Evolutionary conservation across 2,113 vertebrate genomes (phyloP).

Genomic region (Meleagris gallopavo): DNA sequence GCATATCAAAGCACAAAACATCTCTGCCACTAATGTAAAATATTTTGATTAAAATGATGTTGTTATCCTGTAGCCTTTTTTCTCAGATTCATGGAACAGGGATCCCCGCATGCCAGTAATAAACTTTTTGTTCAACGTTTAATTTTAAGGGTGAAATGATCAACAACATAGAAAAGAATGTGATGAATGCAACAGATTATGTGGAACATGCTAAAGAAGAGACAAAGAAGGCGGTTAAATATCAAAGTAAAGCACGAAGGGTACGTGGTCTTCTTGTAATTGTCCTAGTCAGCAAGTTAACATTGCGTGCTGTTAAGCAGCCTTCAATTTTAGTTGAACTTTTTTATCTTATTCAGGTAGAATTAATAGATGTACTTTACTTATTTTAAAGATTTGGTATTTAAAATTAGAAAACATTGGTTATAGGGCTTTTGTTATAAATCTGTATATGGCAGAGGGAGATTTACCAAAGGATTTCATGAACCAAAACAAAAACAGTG

Average conservation of each 20-base stretch:
- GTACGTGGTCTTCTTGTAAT: slow-evolving; percentile 73
- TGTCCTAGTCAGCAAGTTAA: not conserved
- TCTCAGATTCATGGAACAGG: not conserved
- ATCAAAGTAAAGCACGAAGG: slow-evolving; percentile 91
- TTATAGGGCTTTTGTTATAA: not conserved
- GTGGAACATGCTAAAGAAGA: slow-evolving; percentile 91
- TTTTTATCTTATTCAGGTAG: not conserved
- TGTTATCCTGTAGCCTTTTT: not conserved
- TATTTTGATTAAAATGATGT: rapidly evolving
- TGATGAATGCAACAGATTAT: slow-evolving; percentile 88
- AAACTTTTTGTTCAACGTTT: not conserved
- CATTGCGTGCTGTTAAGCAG: not conserved
- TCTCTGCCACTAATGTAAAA: rapidly evolving
- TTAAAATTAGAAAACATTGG: not conserved
- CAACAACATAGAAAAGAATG: slow-evolving; percentile 94
- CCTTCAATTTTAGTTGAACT: not conserved
- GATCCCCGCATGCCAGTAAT: not conserved
- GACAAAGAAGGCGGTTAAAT: slow-evolving; percentile 92
- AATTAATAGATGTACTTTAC: not conserved
- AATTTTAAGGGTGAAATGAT: slow-evolving; percentile 91
- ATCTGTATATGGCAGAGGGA: not conserved
- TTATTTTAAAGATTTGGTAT: not conserved
- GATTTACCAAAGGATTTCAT: not conserved
- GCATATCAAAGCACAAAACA: not conserved
- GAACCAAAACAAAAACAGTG: not conserved